Base-by-base conservation (phyloP, 2,113 vertebrate species). In the Ophthalmolycus amberensis region DNA sequence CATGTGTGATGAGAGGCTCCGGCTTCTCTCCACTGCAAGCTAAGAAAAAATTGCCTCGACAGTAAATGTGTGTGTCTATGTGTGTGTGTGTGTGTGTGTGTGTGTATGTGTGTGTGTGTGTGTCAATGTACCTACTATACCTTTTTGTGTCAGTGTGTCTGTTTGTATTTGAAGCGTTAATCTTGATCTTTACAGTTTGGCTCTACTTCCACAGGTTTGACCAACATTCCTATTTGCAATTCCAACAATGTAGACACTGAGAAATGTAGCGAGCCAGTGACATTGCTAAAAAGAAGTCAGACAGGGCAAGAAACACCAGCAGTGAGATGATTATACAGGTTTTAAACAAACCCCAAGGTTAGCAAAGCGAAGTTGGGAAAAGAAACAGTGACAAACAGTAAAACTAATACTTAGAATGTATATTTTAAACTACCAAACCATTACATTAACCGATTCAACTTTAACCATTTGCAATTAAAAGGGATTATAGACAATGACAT, bases 1-100 rank as follows among this genome's bases (percentile, higher is more conserved):
- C 88, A 94, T 93, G 89, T 91, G 86, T 77, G 85, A 89, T 85
- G 90, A 85, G 89, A 91, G 76, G 76, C 82, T 83, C 78, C 18
- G 37, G 82, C 84, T 84, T 46, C 82, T 85, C 82, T 82, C 66
- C 70, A 40, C 86, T 78, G 72, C 77, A 59, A 82, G 88, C 81
- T 78, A 82, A 86, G 80, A 81, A 82, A 82, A 73, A 78, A 79
- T 71, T 63, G 74, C 69, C 42, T 69, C 70, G 68, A 65, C 12
- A 62, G 68, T 83, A 44, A 74, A 58, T 68, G 56, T 56, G n/a
- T 46, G 16, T 69, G 9, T 65, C 59, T 50, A 29, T 52, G 20
- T 70, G 14, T 14, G 25, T 70, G 14, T 14, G 67, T 46, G 18
- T 73, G 32, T 65, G 66, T 58, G 44, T 52, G 20, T 70, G 15